phyloP scores from a whole-genome alignment of 53 echinoderm and acorn worm species.

The Antedon mediterranea region DNA sequence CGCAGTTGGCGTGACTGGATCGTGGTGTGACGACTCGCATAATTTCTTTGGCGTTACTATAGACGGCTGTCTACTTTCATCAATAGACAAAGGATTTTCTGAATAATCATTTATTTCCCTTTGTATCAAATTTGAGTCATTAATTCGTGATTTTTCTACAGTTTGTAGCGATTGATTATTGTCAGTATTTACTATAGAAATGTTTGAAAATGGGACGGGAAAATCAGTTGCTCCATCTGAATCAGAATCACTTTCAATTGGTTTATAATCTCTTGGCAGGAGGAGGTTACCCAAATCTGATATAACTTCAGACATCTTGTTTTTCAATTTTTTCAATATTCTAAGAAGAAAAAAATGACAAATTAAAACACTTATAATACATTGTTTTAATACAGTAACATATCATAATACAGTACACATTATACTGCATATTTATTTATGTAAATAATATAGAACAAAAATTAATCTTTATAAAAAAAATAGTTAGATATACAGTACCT shows the following conservation, averaged over 20 bases:
- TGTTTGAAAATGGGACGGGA: background rate
- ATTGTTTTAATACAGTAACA: no score
- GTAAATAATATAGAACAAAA: no score
- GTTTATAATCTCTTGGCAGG: background rate
- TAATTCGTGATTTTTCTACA: background rate
- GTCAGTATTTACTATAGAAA: background rate
- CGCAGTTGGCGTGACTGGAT: constrained; percentile 73
- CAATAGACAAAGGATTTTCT: background rate
- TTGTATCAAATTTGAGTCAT: background rate
- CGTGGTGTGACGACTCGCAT: background rate
- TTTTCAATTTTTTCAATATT: background rate
- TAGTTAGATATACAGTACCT: no score
- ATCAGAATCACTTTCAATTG: background rate
- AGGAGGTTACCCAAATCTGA: background rate
- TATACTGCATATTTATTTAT: no score
- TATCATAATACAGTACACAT: no score
- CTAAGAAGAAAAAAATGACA: background rate
- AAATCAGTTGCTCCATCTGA: background rate
- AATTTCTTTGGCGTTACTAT: background rate
- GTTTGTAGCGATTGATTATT: no score
- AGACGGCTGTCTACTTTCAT: background rate
- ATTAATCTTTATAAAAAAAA: no score
- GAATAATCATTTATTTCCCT: background rate
- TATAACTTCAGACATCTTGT: background rate
- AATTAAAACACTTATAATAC: no score